Evolutionary conservation across 2,113 vertebrate species (phyloP), one percentile per base, ranked within the genome.

Genomic region (Hepsetus odoe): DNA sequence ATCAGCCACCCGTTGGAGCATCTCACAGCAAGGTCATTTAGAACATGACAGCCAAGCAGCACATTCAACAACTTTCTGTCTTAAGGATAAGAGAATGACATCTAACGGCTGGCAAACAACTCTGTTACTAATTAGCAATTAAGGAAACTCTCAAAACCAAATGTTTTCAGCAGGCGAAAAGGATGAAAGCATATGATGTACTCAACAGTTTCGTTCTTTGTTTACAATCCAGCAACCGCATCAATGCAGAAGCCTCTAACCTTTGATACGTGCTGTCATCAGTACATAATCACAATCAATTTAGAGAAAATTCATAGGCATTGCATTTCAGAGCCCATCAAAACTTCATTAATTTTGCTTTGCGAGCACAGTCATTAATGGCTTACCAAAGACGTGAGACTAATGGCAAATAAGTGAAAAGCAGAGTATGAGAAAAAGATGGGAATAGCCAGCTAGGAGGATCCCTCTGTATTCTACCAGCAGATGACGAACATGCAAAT

Each of bases 281-380:
- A 7, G 76, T 20, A 74, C 72, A 76, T 84, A 85, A 89, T 90
- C 86, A 77, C 72, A 80, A 88, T 89, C 80, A 84, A 72, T 86
- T 86, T 72, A 75, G 83, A 72, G 18, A 56, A 55, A 80, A 83
- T 49, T 76, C 62, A 73, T 68, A 73, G n/a, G 33, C 46, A 56
- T 79, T 12, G 69, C 76, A 88, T 84, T 85, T 87, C 85, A 87
- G 85, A 87, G 84, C 76, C 65, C 70, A 85, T 89, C 79, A 80
- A 82, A 90, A 86, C 84, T 56, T 88, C 83, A 88, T 90, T 89
- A 86, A 88, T 85, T 87, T 58, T 79, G 76, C 81, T 80, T 73
- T 77, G n/a, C 56, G 28, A 56, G 82, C 42, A 12, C 69, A 69
- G 85, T 65, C 72, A 82, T 83, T 80, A 83, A 58, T 69, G 66